Evolutionary conservation across 2,888 invertebrate genomes (phyloP).

Genomic region (Drosophila koepferae): DNA sequence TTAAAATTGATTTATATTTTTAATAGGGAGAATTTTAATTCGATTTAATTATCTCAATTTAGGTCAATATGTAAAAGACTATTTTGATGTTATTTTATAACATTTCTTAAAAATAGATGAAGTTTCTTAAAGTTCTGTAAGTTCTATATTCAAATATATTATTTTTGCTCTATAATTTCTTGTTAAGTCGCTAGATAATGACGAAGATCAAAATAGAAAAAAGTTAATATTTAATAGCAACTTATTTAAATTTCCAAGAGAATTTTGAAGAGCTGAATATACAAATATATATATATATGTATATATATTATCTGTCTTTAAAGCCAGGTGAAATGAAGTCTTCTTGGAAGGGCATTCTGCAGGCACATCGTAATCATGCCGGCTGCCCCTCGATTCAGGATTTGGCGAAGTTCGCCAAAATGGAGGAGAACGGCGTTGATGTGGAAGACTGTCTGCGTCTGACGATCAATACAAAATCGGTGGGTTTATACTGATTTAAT

Average conservation of each 20-base stretch:
- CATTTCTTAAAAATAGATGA: too few species aligned
- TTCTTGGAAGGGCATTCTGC: conserved; percentile 78
- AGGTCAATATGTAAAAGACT: not conserved
- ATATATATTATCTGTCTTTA: too few species aligned
- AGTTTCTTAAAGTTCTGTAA: too few species aligned
- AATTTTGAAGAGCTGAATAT: too few species aligned
- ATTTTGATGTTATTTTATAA: too few species aligned
- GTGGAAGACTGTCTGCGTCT: conserved; percentile 83
- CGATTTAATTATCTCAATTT: not conserved
- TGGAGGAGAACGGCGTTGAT: conserved; percentile 70
- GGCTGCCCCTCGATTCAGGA: conserved; percentile 83
- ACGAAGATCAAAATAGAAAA: too few species aligned
- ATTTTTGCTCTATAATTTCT: too few species aligned
- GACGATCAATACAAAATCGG: conserved; percentile 81
- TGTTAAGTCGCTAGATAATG: too few species aligned
- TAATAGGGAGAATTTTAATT: not conserved
- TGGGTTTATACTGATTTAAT: conserved; percentile 44
- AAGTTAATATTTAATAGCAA: too few species aligned
- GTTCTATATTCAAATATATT: too few species aligned
- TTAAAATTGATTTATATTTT: not conserved
- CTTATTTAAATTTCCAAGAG: too few species aligned
- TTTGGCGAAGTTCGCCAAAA: conserved; percentile 53
- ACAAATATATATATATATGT: too few species aligned
- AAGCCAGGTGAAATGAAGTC: conserved; percentile 75
- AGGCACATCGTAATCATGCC: conserved; percentile 68